These are phyloP conservation scores for Xenentodon cancila DNA, from an alignment of 2,797 vertebrate species.

Conservation along the genomic window DNA sequence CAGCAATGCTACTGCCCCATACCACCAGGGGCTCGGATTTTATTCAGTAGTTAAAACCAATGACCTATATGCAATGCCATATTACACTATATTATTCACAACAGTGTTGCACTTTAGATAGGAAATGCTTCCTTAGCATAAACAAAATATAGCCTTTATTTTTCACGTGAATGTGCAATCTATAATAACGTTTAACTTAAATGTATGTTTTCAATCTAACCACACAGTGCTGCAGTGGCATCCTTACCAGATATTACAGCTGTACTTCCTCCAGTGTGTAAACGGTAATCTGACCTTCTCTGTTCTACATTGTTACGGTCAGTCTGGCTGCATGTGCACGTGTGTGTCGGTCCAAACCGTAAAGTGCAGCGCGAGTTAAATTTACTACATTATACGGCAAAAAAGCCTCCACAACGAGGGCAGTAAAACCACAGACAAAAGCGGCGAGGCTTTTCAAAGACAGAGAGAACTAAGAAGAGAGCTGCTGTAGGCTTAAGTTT, in stretches of 20 bases:
- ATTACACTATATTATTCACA: background rate
- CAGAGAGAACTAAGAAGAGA: background rate
- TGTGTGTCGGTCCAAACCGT: background rate
- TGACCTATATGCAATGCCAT: background rate
- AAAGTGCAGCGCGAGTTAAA: background rate
- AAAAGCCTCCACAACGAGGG: background rate
- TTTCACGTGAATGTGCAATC: too few species aligned
- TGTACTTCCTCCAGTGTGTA: too few species aligned
- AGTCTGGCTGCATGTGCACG: background rate
- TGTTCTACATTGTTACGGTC: background rate
- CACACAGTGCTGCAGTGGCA: too few species aligned
- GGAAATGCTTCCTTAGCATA: too few species aligned
- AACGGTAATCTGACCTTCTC: background rate
- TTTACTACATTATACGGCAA: background rate
- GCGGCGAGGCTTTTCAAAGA: background rate
- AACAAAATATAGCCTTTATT: too few species aligned
- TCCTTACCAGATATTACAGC: too few species aligned
- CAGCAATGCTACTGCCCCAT: slow-evolving; percentile 15
- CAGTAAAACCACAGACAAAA: background rate
- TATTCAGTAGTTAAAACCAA: background rate
- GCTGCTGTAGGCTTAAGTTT: background rate
- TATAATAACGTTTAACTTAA: too few species aligned
- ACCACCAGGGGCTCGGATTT: slow-evolving; percentile 18
- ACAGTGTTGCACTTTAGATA: too few species aligned
- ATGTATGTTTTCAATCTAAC: too few species aligned